phyloP scores from a whole-genome alignment of 35 echinoderm and acorn worm genomes.

The Holothuria glaberrima region DNA sequence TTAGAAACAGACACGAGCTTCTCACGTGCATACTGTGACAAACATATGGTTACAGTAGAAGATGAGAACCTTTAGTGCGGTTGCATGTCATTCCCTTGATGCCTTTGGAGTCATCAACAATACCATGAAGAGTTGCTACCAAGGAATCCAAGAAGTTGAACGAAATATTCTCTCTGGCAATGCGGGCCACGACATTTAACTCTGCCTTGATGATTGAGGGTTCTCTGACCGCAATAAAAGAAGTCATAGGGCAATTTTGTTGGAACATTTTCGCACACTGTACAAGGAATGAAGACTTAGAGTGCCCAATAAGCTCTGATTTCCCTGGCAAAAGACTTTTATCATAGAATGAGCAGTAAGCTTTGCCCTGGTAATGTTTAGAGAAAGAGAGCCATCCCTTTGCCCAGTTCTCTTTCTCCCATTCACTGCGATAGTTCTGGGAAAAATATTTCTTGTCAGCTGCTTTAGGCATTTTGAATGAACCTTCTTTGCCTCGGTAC shows the following conservation, averaged over 20 bases:
- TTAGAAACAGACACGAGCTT: slow-evolving; percentile 33
- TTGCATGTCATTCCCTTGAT: slow-evolving; percentile 58
- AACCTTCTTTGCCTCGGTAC: background rate
- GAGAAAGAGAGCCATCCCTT: slow-evolving; percentile 55
- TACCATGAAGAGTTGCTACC: slow-evolving; percentile 47
- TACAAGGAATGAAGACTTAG: slow-evolving; percentile 25
- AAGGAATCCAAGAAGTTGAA: slow-evolving; percentile 52
- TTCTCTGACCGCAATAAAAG: background rate
- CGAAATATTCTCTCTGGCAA: slow-evolving; percentile 37
- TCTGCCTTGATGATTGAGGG: no score
- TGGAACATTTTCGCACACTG: slow-evolving; percentile 12
- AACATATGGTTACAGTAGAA: slow-evolving; percentile 49
- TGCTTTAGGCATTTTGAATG: slow-evolving; percentile 27
- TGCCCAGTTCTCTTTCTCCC: slow-evolving; percentile 55
- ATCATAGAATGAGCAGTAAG: slow-evolving; percentile 47
- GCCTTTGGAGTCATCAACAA: slow-evolving; percentile 37
- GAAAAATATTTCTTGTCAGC: slow-evolving; percentile 42
- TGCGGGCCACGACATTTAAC: no score
- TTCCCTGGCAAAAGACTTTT: slow-evolving; percentile 20
- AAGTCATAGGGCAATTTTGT: background rate
- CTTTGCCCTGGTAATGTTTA: slow-evolving; percentile 36
- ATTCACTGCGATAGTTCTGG: slow-evolving; percentile 49
- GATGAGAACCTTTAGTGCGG: slow-evolving; percentile 46
- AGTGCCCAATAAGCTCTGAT: slow-evolving; percentile 47
- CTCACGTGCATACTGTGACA: slow-evolving; percentile 57